Conservation (phyloP, 2,888 invertebrate species). For the Tetragonisca angustula region DNA sequence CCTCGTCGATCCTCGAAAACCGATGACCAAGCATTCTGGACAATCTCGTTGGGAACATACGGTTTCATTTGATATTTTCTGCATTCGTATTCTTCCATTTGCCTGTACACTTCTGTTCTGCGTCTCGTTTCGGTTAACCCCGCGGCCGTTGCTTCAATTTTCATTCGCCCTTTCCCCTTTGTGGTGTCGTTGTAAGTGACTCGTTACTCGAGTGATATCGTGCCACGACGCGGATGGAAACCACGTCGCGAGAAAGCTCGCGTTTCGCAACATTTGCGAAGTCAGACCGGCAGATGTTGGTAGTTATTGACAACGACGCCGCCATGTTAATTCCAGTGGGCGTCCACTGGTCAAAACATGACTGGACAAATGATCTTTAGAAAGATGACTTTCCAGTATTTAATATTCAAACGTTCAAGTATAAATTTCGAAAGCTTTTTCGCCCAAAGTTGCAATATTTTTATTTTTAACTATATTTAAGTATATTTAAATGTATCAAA, state of each 20-base stretch:
- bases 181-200: background rate
- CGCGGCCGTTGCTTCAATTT: slow-evolving; percentile 15
- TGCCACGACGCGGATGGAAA: background rate
- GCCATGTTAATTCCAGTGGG: too few species aligned
- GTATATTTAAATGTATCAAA: too few species aligned
- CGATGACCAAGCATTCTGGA: background rate
- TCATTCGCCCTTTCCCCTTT: slow-evolving; percentile 27
- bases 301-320: background rate
- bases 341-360: too few species aligned
- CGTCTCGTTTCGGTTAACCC: slow-evolving; percentile 14
- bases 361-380: too few species aligned
- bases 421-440: too few species aligned
- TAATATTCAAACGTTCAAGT: too few species aligned
- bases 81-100: background rate
- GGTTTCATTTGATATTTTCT: background rate
- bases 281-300: background rate
- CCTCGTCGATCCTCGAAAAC: slow-evolving; percentile 25
- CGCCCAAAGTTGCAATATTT: too few species aligned
- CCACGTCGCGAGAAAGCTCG: background rate
- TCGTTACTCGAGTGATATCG: slow-evolving; percentile 9
- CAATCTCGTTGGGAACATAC: background rate
- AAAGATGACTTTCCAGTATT: too few species aligned
- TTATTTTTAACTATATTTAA: too few species aligned
- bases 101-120: background rate
- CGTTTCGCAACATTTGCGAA: background rate